phyloP scores from a whole-genome alignment of 2,888 invertebrate genomes.

The Eupithecia vulgata region DNA sequence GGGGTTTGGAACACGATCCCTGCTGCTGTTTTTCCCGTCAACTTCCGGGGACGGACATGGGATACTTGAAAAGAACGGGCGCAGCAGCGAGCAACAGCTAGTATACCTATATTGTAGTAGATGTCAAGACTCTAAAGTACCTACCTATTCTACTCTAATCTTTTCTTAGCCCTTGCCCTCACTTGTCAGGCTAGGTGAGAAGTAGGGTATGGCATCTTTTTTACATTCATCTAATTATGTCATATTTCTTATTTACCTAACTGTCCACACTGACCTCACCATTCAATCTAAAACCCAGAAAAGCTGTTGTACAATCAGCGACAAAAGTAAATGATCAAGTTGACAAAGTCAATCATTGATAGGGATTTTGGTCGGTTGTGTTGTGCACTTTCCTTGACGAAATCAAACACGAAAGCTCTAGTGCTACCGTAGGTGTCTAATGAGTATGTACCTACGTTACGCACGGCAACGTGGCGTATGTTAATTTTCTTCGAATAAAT shows the following conservation, averaged over 20 bases:
- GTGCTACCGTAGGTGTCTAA: background rate
- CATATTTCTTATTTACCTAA: background rate
- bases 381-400: background rate
- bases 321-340: background rate
- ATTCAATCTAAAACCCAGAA: background rate
- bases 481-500: background rate
- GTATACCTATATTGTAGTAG: too few species aligned
- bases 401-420: background rate
- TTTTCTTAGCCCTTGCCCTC: too few species aligned
- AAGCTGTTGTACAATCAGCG: background rate
- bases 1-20: too few species aligned
- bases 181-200: too few species aligned
- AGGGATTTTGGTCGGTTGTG: background rate
- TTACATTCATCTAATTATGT: too few species aligned
- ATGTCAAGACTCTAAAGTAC: too few species aligned
- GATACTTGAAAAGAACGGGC: too few species aligned
- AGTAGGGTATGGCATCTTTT: background rate
- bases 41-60: too few species aligned
- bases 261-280: background rate
- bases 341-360: background rate
- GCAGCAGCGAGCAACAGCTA: too few species aligned
- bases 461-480: background rate
- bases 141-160: too few species aligned
- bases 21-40: too few species aligned
- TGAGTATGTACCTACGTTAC: background rate